Conservation (phyloP, 1,140 invertebrate species). For the Copidosoma floridanum region DNA sequence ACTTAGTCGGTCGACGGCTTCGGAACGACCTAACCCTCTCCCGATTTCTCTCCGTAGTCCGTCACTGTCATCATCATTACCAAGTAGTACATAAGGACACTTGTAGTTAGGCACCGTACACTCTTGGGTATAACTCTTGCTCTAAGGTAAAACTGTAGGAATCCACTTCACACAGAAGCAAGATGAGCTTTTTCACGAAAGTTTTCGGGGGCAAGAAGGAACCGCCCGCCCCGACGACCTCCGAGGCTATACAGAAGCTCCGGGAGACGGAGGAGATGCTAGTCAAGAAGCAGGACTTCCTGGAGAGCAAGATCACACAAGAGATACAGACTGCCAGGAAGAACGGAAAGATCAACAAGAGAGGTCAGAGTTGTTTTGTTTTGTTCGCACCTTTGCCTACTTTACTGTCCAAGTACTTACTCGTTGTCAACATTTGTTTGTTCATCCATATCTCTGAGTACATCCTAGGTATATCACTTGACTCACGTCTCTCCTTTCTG, state of each 20-base stretch:
- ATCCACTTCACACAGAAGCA: constrained; percentile 65
- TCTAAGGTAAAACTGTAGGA: neutral
- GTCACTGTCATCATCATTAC: too few relatives aligned
- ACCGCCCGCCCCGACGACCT: constrained; percentile 80
- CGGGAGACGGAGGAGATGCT: constrained; percentile 97
- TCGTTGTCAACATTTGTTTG: too few relatives aligned
- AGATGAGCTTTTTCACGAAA: constrained; percentile 87
- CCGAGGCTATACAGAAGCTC: constrained; percentile 96
- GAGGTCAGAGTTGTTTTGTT: constrained; percentile 82
- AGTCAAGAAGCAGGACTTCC: constrained; percentile 96
- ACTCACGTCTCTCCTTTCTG: too few relatives aligned
- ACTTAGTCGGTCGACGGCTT: too few relatives aligned
- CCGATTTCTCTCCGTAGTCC: too few relatives aligned
- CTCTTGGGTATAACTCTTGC: too few relatives aligned
- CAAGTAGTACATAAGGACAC: too few relatives aligned
- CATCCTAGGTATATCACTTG: constrained; percentile 96
- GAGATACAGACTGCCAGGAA: constrained; percentile 86
- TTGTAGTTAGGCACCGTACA: too few relatives aligned
- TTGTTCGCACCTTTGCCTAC: too few relatives aligned
- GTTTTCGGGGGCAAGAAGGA: constrained; percentile 90
- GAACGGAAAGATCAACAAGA: constrained; percentile 96
- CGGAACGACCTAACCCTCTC: too few relatives aligned
- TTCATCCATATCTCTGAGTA: too few relatives aligned
- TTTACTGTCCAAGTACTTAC: too few relatives aligned
- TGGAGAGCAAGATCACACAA: constrained; percentile 93